Base-by-base conservation (phyloP, 2,113 vertebrate genomes). In the Lycocorax pyrrhopterus region DNA sequence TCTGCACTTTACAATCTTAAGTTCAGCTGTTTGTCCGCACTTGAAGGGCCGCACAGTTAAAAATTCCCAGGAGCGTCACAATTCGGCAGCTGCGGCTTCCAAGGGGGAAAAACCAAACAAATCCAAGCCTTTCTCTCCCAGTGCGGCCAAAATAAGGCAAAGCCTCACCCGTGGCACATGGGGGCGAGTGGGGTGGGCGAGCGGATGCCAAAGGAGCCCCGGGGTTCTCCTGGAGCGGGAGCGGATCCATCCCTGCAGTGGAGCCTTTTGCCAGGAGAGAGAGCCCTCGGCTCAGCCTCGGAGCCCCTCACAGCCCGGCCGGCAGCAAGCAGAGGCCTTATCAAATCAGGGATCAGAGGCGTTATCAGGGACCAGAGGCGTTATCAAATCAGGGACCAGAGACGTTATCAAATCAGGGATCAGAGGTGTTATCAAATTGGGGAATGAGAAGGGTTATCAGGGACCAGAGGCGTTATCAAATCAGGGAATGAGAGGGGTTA, bases 261-360 rank as follows among this genome's bases (percentile, higher is more conserved):
- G 62, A 33, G 74, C 64, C 47, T 67, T 63, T 39, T 72, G 87
- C 95, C 96, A 92, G 96, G 88, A 97, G 96, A 94, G 95, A 89
- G 96, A 97, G 94, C 95, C 93, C 94, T 89, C 35, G 68, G 4
- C 89, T 84, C 94, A 86, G 82, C 53, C 73, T 43, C 29, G 71
- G 46, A 46, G 89, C 77, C 89, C 27, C 76, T 12, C 52, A 10
- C 17, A 81, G 8, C 43, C 58, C 37, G 3, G 59, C 59, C 21
- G 89, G 43, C 84, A 74, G 72, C n/a, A 47, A 19, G 4, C 4
- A 2, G 13, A 16, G 26, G 26, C 1, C 7, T 30, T 53, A 52
- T 52, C 51, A 52, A 52, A 29, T 11, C 8, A 8, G 22, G 12
- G 23, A 16, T 4, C 8, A 41, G 53, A 32, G 9, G 44, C 0